phyloP scores from a whole-genome alignment of 2,888 invertebrate species.

The Cheilosia vernalis region DNA sequence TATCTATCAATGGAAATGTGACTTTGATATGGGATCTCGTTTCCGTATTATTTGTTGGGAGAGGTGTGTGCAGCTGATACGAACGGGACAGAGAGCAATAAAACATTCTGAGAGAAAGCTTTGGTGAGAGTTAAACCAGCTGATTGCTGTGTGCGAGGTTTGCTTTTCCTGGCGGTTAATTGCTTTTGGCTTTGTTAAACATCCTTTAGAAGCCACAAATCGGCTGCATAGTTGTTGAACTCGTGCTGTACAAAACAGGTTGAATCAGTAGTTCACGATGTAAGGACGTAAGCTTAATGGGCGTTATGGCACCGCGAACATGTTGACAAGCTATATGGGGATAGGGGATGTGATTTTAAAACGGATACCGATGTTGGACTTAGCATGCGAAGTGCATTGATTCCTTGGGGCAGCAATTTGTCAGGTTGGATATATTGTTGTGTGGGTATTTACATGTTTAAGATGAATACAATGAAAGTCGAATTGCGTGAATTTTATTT shows the following conservation, averaged over 20 bases:
- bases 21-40: conserved; percentile 29
- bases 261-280: conserved; percentile 28
- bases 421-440: conserved; percentile 34
- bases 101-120: conserved; percentile 47
- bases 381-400: conserved; percentile 50
- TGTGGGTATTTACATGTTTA: background rate
- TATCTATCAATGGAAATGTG: conserved; percentile 54
- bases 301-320: background rate
- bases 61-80: conserved; percentile 23
- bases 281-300: conserved; percentile 22
- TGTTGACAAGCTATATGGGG: conserved; percentile 46
- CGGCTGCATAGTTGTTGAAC: conserved; percentile 66
- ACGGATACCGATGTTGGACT: conserved; percentile 20
- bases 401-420: conserved; percentile 54
- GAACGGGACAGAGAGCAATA: conserved; percentile 7
- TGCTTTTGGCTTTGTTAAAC: conserved; percentile 58
- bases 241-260: conserved; percentile 50
- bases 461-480: conserved; percentile 36
- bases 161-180: conserved; percentile 39
- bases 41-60: background rate
- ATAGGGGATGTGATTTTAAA: conserved; percentile 38
- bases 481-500: background rate
- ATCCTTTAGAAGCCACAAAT: conserved; percentile 66
- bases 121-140: conserved; percentile 57
- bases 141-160: conserved; percentile 41